phyloP scores from a whole-genome alignment of 2,113 vertebrate species.

The Passerina amoena region DNA sequence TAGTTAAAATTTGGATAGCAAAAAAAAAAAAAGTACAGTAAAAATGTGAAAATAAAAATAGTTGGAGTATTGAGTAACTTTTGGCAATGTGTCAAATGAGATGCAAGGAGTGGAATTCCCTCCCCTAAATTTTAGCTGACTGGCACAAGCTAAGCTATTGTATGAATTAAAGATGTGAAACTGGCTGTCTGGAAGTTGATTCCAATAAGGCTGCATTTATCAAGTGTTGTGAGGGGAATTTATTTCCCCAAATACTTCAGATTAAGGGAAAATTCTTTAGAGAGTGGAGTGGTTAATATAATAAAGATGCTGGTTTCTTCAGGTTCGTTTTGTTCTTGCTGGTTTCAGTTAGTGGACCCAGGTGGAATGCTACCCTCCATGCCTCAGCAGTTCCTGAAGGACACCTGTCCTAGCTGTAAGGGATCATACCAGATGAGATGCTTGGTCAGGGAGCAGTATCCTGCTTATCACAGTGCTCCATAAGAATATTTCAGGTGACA shows the following conservation, averaged over 20 bases:
- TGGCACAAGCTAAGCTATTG: background rate
- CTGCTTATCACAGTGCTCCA: background rate
- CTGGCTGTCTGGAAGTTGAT: background rate
- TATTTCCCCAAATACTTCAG: background rate
- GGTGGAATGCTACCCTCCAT: background rate
- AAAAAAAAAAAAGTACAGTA: background rate
- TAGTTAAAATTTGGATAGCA: background rate
- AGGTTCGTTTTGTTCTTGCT: background rate
- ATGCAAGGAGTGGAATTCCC: background rate
- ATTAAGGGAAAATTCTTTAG: background rate
- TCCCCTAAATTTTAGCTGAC: background rate
- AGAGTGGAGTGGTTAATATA: background rate
- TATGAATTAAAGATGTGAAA: background rate
- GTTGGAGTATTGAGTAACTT: background rate
- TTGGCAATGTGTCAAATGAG: background rate
- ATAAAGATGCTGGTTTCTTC: background rate
- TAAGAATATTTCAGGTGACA: background rate
- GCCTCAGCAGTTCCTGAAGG: background rate
- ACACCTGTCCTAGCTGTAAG: background rate
- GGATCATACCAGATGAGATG: background rate
- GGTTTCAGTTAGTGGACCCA: background rate
- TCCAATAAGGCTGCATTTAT: background rate
- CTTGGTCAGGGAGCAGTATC: background rate
- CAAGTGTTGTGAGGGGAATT: background rate
- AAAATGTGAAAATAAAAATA: background rate